These are phyloP conservation scores for Tenodera sinensis DNA, from an alignment of 2,888 invertebrate species.

Conservation along the genomic window DNA sequence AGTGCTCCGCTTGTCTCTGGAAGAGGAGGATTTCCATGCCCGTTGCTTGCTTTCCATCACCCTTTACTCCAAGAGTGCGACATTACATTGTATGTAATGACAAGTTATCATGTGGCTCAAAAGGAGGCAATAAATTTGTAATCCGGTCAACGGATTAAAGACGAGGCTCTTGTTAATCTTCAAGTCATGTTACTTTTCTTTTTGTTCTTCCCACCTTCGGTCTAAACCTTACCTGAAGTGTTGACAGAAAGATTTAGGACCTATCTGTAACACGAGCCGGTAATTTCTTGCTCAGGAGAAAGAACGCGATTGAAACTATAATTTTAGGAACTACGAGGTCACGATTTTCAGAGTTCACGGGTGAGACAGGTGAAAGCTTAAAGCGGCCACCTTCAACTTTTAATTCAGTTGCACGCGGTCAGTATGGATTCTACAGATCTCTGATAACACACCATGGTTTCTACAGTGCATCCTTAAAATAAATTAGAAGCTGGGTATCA, in stretches of 20 bases:
- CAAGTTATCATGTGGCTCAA: background rate
- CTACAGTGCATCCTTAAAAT: too few species aligned
- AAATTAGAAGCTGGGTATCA: too few species aligned
- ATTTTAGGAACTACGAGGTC: background rate
- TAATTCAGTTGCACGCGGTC: too few species aligned
- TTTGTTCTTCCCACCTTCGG: background rate
- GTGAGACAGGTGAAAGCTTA: background rate
- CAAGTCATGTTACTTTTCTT: background rate
- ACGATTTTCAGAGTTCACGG: background rate
- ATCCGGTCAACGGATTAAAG: background rate
- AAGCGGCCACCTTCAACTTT: too few species aligned
- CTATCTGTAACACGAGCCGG: background rate
- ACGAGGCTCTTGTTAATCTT: background rate
- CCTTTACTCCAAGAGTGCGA: background rate
- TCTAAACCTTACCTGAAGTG: background rate
- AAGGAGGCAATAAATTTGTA: background rate
- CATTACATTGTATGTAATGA: background rate
- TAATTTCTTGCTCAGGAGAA: background rate
- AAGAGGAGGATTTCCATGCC: background rate
- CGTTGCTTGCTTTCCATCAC: background rate
- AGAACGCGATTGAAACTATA: background rate
- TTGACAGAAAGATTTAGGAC: background rate
- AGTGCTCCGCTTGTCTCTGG: background rate
- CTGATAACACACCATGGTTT: too few species aligned
- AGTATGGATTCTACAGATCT: too few species aligned